Evolutionary conservation across 2,888 invertebrate species (phyloP).

Genomic region (Synergus gifuensis): DNA sequence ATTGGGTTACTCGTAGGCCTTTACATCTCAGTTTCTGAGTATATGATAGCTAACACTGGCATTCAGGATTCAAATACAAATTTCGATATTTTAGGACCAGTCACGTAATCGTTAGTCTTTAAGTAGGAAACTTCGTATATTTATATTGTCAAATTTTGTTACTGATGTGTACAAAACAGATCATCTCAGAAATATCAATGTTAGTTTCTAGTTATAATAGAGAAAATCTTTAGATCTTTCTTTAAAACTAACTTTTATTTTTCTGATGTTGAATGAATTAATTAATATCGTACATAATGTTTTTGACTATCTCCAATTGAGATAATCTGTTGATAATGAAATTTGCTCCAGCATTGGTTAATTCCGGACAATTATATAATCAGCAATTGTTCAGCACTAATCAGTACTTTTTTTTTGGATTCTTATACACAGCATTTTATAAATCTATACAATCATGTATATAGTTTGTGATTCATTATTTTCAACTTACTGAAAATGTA

Average conservation of each 20-base stretch:
- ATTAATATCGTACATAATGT: neutral
- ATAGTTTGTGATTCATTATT: neutral
- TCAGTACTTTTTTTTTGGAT: neutral
- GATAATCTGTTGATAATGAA: neutral
- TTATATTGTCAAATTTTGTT: neutral
- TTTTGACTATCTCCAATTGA: neutral
- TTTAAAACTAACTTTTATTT: neutral
- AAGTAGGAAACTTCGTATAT: neutral
- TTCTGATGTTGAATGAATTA: neutral
- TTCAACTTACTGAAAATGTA: too few species aligned
- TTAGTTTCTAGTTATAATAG: neutral
- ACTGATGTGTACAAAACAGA: neutral
- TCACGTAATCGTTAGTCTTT: slow-evolving; percentile 32
- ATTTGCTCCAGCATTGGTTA: neutral
- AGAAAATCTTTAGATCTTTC: neutral
- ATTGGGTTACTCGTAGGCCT: slow-evolving; percentile 89
- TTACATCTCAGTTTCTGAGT: slow-evolving; percentile 93
- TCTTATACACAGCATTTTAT: neutral
- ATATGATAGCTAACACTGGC: slow-evolving; percentile 79
- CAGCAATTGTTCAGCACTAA: neutral
- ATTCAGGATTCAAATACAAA: slow-evolving; percentile 69
- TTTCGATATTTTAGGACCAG: slow-evolving; percentile 63
- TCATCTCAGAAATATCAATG: slow-evolving; percentile 9
- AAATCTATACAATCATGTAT: neutral
- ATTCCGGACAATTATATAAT: neutral